Conservation (phyloP, 2,113 vertebrate genomes). For the Hassar affinis region DNA sequence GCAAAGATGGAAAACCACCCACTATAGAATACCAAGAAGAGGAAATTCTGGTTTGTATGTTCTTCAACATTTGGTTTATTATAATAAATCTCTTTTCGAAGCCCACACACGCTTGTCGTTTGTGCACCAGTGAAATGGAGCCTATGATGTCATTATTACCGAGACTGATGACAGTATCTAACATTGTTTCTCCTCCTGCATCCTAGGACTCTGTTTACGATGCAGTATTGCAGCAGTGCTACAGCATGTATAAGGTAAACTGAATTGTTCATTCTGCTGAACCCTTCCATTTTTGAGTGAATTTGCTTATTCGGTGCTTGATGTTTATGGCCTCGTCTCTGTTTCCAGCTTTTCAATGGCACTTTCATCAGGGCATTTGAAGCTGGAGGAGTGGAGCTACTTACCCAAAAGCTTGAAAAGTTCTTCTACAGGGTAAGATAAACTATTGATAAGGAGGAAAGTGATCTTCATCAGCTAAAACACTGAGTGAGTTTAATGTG, state of each 20-base stretch:
- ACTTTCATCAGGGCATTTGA: conserved; percentile 89
- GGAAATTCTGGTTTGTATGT: conserved; percentile 84
- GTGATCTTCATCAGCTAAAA: conserved; percentile 27
- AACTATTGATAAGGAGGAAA: conserved; percentile 38
- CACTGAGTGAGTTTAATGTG: background rate
- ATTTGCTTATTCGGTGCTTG: background rate
- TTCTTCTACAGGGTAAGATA: conserved; percentile 93
- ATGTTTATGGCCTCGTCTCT: background rate
- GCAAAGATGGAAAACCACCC: conserved; percentile 90
- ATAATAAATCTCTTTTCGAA: conserved; percentile 8
- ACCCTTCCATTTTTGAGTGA: background rate
- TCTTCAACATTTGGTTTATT: background rate
- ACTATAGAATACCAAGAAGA: conserved; percentile 94
- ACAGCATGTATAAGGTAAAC: conserved; percentile 97
- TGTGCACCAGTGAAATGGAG: background rate
- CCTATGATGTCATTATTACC: no score
- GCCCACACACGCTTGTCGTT: background rate
- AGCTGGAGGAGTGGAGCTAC: conserved; percentile 84
- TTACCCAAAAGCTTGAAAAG: conserved; percentile 93
- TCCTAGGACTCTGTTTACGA: conserved; percentile 94
- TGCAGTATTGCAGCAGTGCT: conserved; percentile 91
- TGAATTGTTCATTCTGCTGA: background rate
- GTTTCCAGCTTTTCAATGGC: conserved; percentile 90
- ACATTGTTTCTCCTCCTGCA: background rate
- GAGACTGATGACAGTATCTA: background rate